Evolutionary conservation across 2,113 vertebrate genomes (phyloP).

Genomic region (Chionis minor): DNA sequence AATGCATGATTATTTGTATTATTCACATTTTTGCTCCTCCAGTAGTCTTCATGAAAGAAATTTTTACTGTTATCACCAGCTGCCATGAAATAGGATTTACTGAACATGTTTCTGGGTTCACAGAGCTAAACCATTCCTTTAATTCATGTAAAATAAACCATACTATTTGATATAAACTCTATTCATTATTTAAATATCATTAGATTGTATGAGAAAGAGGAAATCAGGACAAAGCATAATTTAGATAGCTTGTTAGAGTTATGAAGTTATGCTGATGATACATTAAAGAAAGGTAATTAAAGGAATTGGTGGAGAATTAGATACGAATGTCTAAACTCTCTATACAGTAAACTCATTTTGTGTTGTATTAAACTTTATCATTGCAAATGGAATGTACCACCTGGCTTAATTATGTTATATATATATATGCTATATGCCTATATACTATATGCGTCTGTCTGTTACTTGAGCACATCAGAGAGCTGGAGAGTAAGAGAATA

Average conservation of each 20-base stretch:
- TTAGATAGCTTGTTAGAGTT: neutral
- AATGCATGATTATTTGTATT: constrained; percentile 42
- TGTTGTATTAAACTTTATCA: neutral
- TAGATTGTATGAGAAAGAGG: neutral
- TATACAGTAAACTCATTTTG: constrained; percentile 2
- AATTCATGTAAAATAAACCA: neutral
- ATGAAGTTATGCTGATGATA: neutral
- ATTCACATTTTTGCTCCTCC: constrained; percentile 36
- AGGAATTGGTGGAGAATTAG: neutral
- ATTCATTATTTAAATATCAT: constrained; percentile 39
- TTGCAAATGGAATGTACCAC: constrained; percentile 30
- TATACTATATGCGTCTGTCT: neutral
- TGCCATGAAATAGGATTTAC: constrained; percentile 13
- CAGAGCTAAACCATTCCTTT: neutral
- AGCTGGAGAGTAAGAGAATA: neutral
- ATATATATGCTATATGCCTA: neutral
- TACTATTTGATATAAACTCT: neutral
- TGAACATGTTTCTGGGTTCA: neutral
- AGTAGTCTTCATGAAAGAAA: constrained; percentile 35
- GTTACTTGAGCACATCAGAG: neutral
- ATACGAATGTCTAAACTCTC: constrained; percentile 1
- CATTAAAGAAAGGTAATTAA: constrained; percentile 31
- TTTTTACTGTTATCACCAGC: neutral
- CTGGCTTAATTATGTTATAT: neutral
- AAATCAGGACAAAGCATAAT: constrained; percentile 26